These are phyloP conservation scores for Anisognathus igniventris DNA, from an alignment of 2,797 vertebrate genomes.

Conservation along the genomic window DNA sequence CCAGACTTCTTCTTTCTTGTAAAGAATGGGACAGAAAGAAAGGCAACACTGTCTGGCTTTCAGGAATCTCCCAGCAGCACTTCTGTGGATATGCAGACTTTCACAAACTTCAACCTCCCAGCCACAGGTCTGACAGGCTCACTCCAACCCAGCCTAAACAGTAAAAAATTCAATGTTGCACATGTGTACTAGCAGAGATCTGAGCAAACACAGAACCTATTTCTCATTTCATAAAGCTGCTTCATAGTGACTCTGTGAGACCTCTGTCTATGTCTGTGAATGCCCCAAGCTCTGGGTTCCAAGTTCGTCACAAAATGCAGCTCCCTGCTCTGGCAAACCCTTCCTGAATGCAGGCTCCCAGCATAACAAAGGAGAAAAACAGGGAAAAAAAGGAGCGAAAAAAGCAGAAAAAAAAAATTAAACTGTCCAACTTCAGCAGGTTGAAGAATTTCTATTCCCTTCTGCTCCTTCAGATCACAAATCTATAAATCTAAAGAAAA, in stretches of 20 bases:
- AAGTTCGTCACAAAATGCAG: background rate
- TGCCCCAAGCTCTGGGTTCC: background rate
- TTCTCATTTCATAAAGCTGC: background rate
- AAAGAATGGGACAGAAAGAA: background rate
- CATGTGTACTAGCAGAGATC: background rate
- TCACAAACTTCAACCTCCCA: background rate
- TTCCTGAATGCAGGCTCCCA: background rate
- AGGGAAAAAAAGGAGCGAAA: rapidly evolving
- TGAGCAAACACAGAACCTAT: background rate
- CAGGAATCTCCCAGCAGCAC: background rate
- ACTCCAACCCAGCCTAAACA: background rate
- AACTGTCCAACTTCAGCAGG: background rate
- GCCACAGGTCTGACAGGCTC: background rate
- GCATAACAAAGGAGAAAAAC: background rate
- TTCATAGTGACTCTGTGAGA: background rate
- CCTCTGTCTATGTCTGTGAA: background rate
- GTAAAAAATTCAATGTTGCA: background rate
- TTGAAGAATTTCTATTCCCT: background rate
- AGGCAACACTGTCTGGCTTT: background rate
- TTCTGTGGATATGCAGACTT: background rate
- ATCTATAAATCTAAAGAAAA: background rate
- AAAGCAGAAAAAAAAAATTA: background rate
- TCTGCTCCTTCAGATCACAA: background rate
- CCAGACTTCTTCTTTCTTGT: slow-evolving; percentile 37
- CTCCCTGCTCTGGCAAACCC: background rate